Evolutionary conservation across 2,888 invertebrate species (phyloP), one percentile per base, ranked within the genome.

Genomic region (Cistogaster globosa): DNA sequence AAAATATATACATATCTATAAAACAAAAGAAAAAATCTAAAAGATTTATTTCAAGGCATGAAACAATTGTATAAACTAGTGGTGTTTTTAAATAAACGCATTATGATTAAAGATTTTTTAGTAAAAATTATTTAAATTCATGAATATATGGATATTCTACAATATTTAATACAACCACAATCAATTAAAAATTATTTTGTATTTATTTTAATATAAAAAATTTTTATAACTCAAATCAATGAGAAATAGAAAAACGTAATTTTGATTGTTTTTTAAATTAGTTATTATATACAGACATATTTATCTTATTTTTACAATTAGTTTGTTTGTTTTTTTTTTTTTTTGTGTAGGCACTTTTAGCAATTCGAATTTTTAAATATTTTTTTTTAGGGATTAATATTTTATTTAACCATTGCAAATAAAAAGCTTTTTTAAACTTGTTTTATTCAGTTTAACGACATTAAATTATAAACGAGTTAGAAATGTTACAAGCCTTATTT

Each of bases 261-360:
- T 11, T 38, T 8, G 9, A 32, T 18, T 38, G 16, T 36, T 53
- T 55, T 55, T 55, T 45, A 1, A 62, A 36, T 60, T 62, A 48
- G 12, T 32, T 80, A 32, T 26, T 57, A 63, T 75, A 55, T 74
- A 78, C 45, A 69, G 45, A 72, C 42, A 77, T 68, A 26, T 71
- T 60, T 67, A 42, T 57, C 36, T 65, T 78, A 67, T 74, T 72
- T 32, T 79, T 72, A 79, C 51, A 74, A 55, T 63, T 63, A 5
- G 32, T 32, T 32, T 26, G 26, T 1, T 53, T 55, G 42, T 77
- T 77, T 32, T 32, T 26, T 1, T 1, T 53, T 55, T 53, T 77
- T 77, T 63, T 16, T 82, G 69, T 78, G 65, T 85, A 85, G 84
- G 84, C 84, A 85, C 84, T 85, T 84, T 84, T 85, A 85, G 77